Evolutionary conservation across 2,888 invertebrate genomes (phyloP).

Genomic region (Sturmia bella): DNA sequence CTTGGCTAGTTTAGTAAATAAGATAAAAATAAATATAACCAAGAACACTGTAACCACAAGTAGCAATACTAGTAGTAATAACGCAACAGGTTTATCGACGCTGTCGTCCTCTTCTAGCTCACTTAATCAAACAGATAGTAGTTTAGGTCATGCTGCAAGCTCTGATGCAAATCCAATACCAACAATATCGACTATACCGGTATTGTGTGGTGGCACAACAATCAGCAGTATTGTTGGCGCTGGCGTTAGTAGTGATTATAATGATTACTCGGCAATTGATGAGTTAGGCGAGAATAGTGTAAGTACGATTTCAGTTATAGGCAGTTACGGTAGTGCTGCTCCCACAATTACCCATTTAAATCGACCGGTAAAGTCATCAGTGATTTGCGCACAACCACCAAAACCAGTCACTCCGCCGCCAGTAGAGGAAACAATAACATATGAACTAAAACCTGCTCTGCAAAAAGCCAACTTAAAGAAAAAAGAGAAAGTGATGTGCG

Average conservation of each 20-base stretch:
- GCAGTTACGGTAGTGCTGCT: slow-evolving; percentile 74
- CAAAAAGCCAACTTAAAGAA: slow-evolving; percentile 86
- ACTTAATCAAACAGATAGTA: slow-evolving; percentile 69
- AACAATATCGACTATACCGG: slow-evolving; percentile 80
- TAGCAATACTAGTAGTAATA: slow-evolving; percentile 79
- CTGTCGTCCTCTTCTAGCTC: slow-evolving; percentile 62
- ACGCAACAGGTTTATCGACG: slow-evolving; percentile 63
- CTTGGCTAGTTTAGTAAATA: slow-evolving; percentile 82
- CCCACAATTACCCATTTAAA: slow-evolving; percentile 63
- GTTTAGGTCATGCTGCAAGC: slow-evolving; percentile 57
- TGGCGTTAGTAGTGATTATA: slow-evolving; percentile 45
- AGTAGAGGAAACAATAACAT: slow-evolving; percentile 74
- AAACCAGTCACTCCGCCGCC: slow-evolving; percentile 69
- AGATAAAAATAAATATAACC: slow-evolving; percentile 92
- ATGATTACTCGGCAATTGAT: slow-evolving; percentile 38
- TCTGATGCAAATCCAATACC: slow-evolving; percentile 72
- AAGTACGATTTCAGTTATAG: slow-evolving; percentile 80
- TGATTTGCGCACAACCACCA: slow-evolving; percentile 16
- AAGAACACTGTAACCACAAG: slow-evolving; percentile 84
- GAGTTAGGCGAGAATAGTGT: slow-evolving; percentile 70
- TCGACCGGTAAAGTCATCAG: slow-evolving; percentile 56
- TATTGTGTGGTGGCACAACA: slow-evolving; percentile 79
- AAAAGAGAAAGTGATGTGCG: slow-evolving; percentile 88
- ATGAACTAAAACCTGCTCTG: slow-evolving; percentile 86
- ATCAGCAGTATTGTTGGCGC: slow-evolving; percentile 64